Percentiles rank a stretch among this genome's conserved stretches.
phyloP scores from a whole-genome alignment of 1,140 invertebrate genomes.

The Leptopilina boulardi region DNA sequence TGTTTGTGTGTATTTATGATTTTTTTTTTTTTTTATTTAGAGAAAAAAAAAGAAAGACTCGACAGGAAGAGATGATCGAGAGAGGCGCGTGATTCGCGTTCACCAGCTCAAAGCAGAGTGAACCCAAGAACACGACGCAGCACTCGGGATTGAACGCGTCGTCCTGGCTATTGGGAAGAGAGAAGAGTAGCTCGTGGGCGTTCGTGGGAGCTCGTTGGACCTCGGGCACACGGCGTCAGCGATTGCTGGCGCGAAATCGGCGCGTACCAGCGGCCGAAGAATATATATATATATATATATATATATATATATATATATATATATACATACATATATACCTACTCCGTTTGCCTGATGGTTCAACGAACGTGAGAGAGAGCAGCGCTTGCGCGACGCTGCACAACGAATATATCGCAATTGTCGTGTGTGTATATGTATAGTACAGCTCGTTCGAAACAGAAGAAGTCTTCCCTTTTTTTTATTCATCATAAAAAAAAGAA shows the following conservation, averaged over 20 bases:
- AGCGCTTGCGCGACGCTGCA: constrained; percentile 62
- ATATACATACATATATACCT: not conserved
- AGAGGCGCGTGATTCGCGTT: constrained; percentile 58
- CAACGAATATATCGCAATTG: constrained; percentile 43
- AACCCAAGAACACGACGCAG: constrained; percentile 45
- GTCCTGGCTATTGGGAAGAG: not conserved
- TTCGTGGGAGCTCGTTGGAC: constrained; percentile 51
- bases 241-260: constrained; percentile 14
- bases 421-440: not conserved
- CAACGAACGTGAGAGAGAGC: constrained; percentile 67
- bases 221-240: constrained; percentile 45
- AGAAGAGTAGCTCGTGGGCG: constrained; percentile 34
- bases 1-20: too few species aligned
- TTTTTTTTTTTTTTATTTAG: too few species aligned
- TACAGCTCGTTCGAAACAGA: constrained; percentile 19
- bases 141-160: constrained; percentile 33
- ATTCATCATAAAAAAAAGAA: constrained; percentile 5
- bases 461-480: constrained; percentile 18
- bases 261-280: not conserved
- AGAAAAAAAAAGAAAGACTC: not conserved
- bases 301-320: too few species aligned
- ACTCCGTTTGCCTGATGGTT: constrained; percentile 51
- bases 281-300: not conserved
- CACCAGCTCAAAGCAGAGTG: constrained; percentile 68
- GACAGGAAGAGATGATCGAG: not conserved